Conservation (phyloP, 2,797 vertebrate genomes). For the Chloroceryle inda region DNA sequence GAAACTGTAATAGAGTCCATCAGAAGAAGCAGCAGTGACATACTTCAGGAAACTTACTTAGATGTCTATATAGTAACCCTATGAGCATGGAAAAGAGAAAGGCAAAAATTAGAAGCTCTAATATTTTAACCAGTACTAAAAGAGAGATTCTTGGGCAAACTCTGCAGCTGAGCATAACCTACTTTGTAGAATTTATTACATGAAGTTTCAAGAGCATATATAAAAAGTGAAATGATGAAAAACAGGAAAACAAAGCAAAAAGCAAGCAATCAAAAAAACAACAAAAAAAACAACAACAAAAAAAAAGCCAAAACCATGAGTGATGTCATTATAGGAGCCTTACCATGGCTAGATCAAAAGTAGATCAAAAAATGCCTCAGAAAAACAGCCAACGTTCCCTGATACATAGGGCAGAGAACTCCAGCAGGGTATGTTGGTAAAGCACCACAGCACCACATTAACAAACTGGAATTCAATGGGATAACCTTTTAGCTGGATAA, state of each 20-base stretch:
- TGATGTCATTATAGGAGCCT: background rate
- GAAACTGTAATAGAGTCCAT: background rate
- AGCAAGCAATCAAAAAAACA: background rate
- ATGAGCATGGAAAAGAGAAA: background rate
- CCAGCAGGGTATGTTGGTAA: background rate
- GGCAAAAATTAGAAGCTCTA: background rate
- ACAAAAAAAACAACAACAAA: accelerated
- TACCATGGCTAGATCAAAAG: background rate
- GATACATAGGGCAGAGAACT: background rate
- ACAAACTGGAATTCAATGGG: background rate
- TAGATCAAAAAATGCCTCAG: background rate
- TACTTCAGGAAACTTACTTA: background rate
- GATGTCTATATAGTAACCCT: background rate
- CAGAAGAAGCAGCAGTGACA: constrained; percentile 9
- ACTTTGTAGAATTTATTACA: background rate
- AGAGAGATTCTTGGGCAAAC: background rate
- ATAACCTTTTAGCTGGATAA: background rate
- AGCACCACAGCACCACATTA: background rate
- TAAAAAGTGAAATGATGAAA: background rate
- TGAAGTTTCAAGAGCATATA: background rate
- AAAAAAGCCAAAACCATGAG: background rate
- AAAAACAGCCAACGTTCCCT: background rate
- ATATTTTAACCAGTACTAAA: background rate
- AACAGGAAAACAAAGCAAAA: too few species aligned
- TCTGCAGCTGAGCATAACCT: background rate